Evolutionary conservation across 2,113 vertebrate genomes (phyloP).

Genomic region (Piprites chloris): DNA sequence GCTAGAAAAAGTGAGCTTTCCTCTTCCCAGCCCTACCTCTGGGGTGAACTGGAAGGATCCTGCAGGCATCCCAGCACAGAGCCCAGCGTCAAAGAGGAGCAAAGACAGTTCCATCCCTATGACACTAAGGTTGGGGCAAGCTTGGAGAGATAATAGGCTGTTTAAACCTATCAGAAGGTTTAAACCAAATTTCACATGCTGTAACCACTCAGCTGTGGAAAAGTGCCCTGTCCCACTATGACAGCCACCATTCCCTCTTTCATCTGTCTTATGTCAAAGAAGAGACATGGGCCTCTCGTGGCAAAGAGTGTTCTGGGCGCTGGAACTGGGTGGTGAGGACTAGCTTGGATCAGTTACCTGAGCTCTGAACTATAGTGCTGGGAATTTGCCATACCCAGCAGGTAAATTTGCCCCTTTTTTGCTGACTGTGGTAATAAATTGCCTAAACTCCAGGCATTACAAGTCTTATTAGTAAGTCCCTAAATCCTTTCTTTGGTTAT

Average conservation of each 20-base stretch:
- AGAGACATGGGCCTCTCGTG: background rate
- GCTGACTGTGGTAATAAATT: background rate
- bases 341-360: background rate
- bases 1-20: background rate
- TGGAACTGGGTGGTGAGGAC: background rate
- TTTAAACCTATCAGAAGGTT: background rate
- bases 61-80: background rate
- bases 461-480: background rate
- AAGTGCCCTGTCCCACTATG: background rate
- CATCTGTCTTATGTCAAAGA: background rate
- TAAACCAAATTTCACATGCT: background rate
- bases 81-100: background rate
- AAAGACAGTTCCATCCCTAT: background rate
- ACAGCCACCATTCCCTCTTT: accelerated
- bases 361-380: background rate
- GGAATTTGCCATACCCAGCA: background rate
- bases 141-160: background rate
- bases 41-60: background rate
- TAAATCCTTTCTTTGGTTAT: background rate
- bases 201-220: background rate
- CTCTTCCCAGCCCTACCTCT: background rate
- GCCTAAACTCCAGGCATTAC: background rate
- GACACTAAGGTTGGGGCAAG: background rate
- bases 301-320: background rate
- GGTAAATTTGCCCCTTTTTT: background rate